A percentile compares a stretch with the other conserved stretches of the same genome.
These are phyloP conservation scores for Rhingia rostrata DNA, from an alignment of 2,888 invertebrate genomes.

Conservation along the genomic window DNA sequence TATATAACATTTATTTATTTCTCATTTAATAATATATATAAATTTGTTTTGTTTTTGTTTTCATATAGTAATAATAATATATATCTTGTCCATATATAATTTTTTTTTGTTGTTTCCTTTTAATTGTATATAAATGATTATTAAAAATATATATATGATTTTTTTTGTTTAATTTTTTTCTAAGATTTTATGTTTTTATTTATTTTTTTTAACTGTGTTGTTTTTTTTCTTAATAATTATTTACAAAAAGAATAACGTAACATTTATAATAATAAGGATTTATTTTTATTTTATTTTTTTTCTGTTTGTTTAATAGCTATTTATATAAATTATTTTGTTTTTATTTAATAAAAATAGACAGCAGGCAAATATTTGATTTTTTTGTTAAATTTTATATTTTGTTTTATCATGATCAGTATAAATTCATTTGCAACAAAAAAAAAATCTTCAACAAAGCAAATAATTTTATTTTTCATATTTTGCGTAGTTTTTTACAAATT, in stretches of 20 bases:
- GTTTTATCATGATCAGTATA: constrained; percentile 6
- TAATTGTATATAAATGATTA: constrained; percentile 75
- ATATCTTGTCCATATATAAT: constrained; percentile 74
- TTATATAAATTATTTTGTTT: constrained; percentile 61
- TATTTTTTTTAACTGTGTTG: constrained; percentile 27
- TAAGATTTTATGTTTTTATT: constrained; percentile 44
- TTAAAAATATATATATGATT: constrained; percentile 75
- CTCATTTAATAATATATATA: constrained; percentile 74
- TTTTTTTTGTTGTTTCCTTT: constrained; percentile 67
- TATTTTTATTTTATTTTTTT: constrained; percentile 39
- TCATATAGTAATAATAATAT: constrained; percentile 73
- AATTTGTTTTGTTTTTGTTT: constrained; percentile 73
- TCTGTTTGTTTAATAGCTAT: constrained; percentile 29
- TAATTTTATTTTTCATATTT: constrained; percentile 17
- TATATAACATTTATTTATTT: constrained; percentile 75
- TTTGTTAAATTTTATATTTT: constrained; percentile 18
- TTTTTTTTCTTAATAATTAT: constrained; percentile 67
- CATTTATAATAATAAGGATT: constrained; percentile 72
- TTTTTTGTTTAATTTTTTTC: constrained; percentile 66
- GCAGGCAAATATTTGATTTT: constrained; percentile 71
- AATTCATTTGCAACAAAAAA: constrained; percentile 41
- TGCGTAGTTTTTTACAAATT: constrained; percentile 41
- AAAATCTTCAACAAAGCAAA: constrained; percentile 44
- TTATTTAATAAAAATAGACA: constrained; percentile 69
- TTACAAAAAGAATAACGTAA: constrained; percentile 73